These are phyloP conservation scores for Phoebastria nigripes DNA, from an alignment of 2,797 vertebrate genomes.

Conservation along the genomic window DNA sequence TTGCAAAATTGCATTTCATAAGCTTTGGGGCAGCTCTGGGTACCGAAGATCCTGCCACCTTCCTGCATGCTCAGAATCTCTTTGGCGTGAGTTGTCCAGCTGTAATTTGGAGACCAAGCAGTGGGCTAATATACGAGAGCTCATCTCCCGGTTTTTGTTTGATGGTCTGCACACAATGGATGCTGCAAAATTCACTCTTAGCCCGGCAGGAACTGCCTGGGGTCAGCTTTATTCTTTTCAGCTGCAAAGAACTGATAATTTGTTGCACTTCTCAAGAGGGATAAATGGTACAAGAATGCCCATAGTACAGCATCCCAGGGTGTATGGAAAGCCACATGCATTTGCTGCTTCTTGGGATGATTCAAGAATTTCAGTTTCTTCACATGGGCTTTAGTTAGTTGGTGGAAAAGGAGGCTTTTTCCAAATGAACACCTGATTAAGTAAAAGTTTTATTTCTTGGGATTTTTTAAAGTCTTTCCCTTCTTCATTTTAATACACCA, in stretches of 20 bases:
- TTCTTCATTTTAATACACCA: background rate
- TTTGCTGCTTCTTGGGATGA: background rate
- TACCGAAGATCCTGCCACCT: background rate
- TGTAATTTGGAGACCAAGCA: background rate
- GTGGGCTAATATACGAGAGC: fast-evolving
- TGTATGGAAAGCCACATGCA: background rate
- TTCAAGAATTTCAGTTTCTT: background rate
- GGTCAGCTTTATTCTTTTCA: background rate
- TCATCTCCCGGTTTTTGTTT: background rate
- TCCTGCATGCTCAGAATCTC: background rate
- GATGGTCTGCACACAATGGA: background rate
- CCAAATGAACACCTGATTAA: background rate
- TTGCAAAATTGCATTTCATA: background rate
- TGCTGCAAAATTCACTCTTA: background rate
- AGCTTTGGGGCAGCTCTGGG: background rate
- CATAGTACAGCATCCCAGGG: background rate
- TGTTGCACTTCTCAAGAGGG: background rate
- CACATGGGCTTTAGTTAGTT: background rate
- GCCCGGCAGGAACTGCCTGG: background rate
- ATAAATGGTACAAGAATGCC: background rate
- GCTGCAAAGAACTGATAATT: background rate
- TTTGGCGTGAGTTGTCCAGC: background rate
- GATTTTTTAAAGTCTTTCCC: background rate
- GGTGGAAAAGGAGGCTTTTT: background rate
- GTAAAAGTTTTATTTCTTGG: background rate